Base-by-base conservation (phyloP, 1,140 invertebrate species). In the Diprion similis region DNA sequence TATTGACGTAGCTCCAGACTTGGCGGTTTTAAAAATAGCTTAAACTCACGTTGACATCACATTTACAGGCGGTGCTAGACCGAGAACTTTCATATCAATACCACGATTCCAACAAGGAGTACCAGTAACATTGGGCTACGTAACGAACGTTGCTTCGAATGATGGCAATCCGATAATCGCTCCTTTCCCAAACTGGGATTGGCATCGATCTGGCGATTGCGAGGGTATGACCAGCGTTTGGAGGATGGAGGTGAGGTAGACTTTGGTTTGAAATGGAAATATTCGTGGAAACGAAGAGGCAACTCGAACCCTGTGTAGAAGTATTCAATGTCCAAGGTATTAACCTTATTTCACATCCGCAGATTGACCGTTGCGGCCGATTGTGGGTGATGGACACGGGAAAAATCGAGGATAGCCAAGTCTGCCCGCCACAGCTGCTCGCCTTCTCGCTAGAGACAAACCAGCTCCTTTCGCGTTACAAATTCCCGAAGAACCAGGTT, bases 91-190 rank as follows among this genome's bases (percentile, higher is more conserved):
- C 73, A 85, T 94, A 0, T 90, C 93, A 0, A 90, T 93, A 69
- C 94, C 94, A 0, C 93, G 92, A 71, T 96, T 91, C 88, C 95
- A 90, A 79, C 80, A 84, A 0, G 94, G 94, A 0, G 89, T 94
- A 1, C 94, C 94, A 0, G 89, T 90, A 4, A 92, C 93, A 0
- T 79, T 95, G n/a, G 93, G 91, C 0, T 90, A 89, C 0, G 89
- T 94, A 0, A 89, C 89, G 0, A 84, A 89, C 0, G 77, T 83
- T 6, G n/a, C 78, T 8, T 88, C 88, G 0, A 68, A 75, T 0
- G 80, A 86, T 13, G 85, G 90, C 46, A 88, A 91, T 79, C 88
- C 90, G 0, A 46, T 90, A 13, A 87, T 92, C 11, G 80, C 77
- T 6, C 90, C 91, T 1, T 91, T 87, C 80, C 90, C 90, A 1